These are phyloP conservation scores for Oncorhynchus clarkii DNA, from an alignment of 2,113 vertebrate species.

Conservation along the genomic window DNA sequence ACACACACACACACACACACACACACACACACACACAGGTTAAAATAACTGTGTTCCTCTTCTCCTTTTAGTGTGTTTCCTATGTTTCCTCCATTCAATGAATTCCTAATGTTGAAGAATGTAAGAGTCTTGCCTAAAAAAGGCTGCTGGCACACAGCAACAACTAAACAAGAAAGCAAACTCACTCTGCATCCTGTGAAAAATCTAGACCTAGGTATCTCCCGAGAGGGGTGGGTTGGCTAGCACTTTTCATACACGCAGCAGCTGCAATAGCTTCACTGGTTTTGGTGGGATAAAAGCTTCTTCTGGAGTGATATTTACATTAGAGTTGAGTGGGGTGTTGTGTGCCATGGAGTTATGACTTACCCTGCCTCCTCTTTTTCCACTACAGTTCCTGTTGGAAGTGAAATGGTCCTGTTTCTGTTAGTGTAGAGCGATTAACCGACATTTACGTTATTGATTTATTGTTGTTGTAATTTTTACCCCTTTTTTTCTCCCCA, in stretches of 20 bases:
- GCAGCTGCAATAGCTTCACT: neutral
- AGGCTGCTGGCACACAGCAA: slow-evolving; percentile 22
- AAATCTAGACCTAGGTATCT: slow-evolving; percentile 8
- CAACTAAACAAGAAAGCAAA: slow-evolving; percentile 37
- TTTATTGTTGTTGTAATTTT: no score
- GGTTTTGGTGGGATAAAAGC: slow-evolving; percentile 12
- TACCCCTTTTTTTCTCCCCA: no score
- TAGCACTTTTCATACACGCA: neutral
- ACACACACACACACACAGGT: no score
- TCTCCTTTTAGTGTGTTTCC: slow-evolving; percentile 47
- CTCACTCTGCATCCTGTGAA: slow-evolving; percentile 9
- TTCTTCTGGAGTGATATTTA: slow-evolving; percentile 22
- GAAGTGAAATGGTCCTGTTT: neutral
- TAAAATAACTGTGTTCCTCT: slow-evolving; percentile 47
- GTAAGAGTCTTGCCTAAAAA: slow-evolving; percentile 40
- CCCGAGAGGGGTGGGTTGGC: slow-evolving; percentile 1
- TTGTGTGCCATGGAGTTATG: no score
- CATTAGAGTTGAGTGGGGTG: neutral
- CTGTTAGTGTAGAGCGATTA: neutral
- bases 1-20: no score
- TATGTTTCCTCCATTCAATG: slow-evolving; percentile 33
- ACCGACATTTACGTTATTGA: no score
- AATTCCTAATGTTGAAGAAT: slow-evolving; percentile 53
- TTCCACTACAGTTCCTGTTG: neutral
- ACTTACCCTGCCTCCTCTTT: neutral